Conservation (phyloP, 2,797 vertebrate genomes). For the Cryptoblepharus egeriae region DNA sequence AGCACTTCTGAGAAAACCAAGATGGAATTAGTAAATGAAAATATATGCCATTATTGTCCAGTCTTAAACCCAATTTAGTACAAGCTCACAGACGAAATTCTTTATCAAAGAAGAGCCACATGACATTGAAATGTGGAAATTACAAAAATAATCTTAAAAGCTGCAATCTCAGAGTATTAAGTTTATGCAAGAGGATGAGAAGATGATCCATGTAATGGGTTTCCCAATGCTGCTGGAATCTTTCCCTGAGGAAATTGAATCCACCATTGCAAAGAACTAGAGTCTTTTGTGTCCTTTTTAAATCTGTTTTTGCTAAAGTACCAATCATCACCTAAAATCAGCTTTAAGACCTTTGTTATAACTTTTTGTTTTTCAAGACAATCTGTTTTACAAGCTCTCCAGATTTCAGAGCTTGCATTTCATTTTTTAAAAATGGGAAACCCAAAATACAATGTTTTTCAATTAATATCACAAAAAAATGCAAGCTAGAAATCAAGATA, state of each 20-base stretch:
- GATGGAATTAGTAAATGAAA: slow-evolving; percentile 12
- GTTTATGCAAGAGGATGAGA: slow-evolving; percentile 7
- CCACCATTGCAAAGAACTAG: neutral
- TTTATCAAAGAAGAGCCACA: slow-evolving; percentile 25
- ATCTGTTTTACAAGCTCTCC: neutral
- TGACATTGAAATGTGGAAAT: slow-evolving; percentile 38
- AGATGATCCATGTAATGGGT: slow-evolving; percentile 9
- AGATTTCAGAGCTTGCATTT: rapidly evolving
- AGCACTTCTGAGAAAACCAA: neutral
- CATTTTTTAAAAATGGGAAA: neutral
- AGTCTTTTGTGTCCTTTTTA: slow-evolving; percentile 10
- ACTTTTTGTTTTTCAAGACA: neutral
- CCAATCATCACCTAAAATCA: neutral
- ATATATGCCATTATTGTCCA: neutral
- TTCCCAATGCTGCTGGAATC: slow-evolving; percentile 1
- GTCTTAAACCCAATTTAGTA: slow-evolving; percentile 9
- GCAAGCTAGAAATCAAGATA: neutral
- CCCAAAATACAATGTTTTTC: neutral
- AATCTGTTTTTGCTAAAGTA: neutral
- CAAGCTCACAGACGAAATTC: slow-evolving; percentile 9
- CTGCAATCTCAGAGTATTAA: slow-evolving; percentile 4
- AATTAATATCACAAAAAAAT: neutral
- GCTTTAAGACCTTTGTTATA: slow-evolving; percentile 1
- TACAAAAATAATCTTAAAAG: slow-evolving; percentile 39
- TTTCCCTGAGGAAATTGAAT: slow-evolving; percentile 9